These are phyloP conservation scores for Gadopsis marmoratus DNA, from an alignment of 2,797 vertebrate genomes.

Conservation along the genomic window DNA sequence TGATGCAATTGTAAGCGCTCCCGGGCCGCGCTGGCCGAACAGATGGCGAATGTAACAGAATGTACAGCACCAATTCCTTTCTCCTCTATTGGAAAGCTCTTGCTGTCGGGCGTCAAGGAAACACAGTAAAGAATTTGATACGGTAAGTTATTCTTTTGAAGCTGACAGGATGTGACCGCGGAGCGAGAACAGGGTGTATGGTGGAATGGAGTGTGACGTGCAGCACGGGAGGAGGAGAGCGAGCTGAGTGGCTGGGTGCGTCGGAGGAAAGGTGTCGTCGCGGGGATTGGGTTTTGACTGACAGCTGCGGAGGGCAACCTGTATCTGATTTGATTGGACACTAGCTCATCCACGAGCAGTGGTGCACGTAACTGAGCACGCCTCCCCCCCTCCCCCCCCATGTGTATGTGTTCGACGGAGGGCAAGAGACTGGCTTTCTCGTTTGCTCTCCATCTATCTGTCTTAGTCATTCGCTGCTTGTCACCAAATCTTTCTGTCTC, in stretches of 20 bases:
- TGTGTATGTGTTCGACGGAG: too few species aligned
- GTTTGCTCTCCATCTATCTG: conserved; percentile 51
- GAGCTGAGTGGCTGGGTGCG: conserved; percentile 58
- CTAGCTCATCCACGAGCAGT: conserved; percentile 56
- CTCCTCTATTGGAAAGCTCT: conserved; percentile 41
- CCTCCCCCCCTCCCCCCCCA: not conserved
- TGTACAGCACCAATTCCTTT: conserved; percentile 43
- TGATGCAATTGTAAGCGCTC: conserved; percentile 46
- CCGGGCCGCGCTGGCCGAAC: conserved; percentile 47
- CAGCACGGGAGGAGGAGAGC: conserved; percentile 12
- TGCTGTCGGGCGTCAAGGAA: conserved; percentile 48
- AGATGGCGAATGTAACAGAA: conserved; percentile 57
- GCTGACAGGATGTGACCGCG: conserved; percentile 61
- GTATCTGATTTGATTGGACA: conserved; percentile 72
- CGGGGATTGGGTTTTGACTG: conserved; percentile 76
- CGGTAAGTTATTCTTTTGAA: conserved; percentile 60
- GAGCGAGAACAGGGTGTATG: conserved; percentile 39
- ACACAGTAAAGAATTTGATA: conserved; percentile 51
- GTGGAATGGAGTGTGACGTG: conserved; percentile 43
- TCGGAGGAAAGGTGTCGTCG: conserved; percentile 51
- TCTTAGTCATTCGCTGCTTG: conserved; percentile 67
- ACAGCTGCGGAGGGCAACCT: conserved; percentile 63
- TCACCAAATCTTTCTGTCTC: conserved; percentile 68
- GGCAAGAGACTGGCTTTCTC: not conserved
- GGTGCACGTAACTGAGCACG: conserved; percentile 51